These are phyloP conservation scores for Anthoscopus minutus DNA, from an alignment of 2,113 vertebrate species.

Conservation along the genomic window DNA sequence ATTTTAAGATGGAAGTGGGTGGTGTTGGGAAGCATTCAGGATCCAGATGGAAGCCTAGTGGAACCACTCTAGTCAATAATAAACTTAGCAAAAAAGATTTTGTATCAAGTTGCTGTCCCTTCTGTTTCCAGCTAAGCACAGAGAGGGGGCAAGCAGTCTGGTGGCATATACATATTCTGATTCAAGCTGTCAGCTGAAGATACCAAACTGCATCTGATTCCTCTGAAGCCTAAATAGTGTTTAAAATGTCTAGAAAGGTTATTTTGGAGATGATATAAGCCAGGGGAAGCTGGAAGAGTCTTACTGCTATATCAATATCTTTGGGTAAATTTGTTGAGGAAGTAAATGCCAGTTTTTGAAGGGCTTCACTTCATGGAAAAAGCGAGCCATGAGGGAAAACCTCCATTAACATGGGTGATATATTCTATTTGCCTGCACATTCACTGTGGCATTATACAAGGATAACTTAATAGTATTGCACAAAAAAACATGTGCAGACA, in stretches of 20 bases:
- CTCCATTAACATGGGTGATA: background rate
- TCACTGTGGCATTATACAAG: background rate
- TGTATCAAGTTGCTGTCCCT: background rate
- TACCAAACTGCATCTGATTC: conserved; percentile 1
- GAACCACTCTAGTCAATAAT: conserved; percentile 21
- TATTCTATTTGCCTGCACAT: background rate
- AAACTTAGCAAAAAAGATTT: conserved; percentile 24
- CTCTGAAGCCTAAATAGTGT: background rate
- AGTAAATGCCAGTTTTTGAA: background rate
- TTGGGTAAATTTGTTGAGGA: background rate
- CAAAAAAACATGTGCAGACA: background rate
- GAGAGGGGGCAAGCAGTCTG: background rate
- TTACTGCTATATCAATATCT: background rate
- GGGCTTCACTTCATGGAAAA: background rate
- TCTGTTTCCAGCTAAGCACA: conserved; percentile 20
- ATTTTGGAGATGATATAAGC: background rate
- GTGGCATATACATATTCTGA: background rate
- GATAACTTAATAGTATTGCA: background rate
- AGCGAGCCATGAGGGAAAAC: background rate
- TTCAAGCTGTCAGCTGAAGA: background rate
- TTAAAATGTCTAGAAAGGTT: conserved; percentile 24
- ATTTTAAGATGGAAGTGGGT: background rate
- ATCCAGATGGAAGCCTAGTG: conserved; percentile 14
- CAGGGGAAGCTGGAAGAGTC: background rate
- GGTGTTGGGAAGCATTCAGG: conserved; percentile 4